These are phyloP conservation scores for Lampropteryx suffumata DNA, from an alignment of 2,888 invertebrate species.

Conservation along the genomic window DNA sequence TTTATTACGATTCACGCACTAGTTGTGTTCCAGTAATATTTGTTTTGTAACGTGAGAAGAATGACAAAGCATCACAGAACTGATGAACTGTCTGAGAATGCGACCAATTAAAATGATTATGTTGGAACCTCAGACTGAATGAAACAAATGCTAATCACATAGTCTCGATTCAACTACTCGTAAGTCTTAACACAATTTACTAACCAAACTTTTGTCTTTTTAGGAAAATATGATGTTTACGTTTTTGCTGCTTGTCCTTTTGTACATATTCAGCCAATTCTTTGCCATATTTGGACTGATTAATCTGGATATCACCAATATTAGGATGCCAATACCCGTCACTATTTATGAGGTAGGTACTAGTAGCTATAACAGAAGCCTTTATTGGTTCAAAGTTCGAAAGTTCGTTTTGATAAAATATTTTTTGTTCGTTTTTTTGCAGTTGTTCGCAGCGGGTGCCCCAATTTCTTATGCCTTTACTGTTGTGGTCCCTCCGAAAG, in stretches of 20 bases:
- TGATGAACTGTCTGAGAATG: slow-evolving; percentile 32
- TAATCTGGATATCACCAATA: slow-evolving; percentile 72
- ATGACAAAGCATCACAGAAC: slow-evolving; percentile 14
- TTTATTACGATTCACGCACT: background rate
- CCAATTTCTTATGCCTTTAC: slow-evolving; percentile 74
- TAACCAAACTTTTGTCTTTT: slow-evolving; percentile 34
- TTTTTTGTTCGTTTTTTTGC: slow-evolving; percentile 27
- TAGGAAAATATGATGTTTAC: slow-evolving; percentile 80
- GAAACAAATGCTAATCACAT: slow-evolving; percentile 24
- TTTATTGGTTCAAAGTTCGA: background rate
- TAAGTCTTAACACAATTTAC: no score
- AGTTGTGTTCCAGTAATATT: background rate
- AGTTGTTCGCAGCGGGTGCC: slow-evolving; percentile 75
- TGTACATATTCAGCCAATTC: slow-evolving; percentile 76
- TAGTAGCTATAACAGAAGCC: slow-evolving; percentile 48
- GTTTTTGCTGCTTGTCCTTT: slow-evolving; percentile 64
- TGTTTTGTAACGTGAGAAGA: background rate
- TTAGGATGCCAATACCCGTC: slow-evolving; percentile 72
- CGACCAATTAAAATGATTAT: slow-evolving; percentile 28
- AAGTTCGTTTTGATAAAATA: no score
- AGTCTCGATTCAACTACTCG: slow-evolving; percentile 13
- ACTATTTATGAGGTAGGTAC: slow-evolving; percentile 69
- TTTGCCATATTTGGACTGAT: slow-evolving; percentile 75
- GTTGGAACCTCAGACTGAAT: slow-evolving; percentile 7
- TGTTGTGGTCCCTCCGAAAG: slow-evolving; percentile 60